Percentiles rank a stretch among this genome's conserved stretches.
Evolutionary conservation across 2,113 vertebrate species (phyloP).

Genomic region (Plecturocebus donacophilus): DNA sequence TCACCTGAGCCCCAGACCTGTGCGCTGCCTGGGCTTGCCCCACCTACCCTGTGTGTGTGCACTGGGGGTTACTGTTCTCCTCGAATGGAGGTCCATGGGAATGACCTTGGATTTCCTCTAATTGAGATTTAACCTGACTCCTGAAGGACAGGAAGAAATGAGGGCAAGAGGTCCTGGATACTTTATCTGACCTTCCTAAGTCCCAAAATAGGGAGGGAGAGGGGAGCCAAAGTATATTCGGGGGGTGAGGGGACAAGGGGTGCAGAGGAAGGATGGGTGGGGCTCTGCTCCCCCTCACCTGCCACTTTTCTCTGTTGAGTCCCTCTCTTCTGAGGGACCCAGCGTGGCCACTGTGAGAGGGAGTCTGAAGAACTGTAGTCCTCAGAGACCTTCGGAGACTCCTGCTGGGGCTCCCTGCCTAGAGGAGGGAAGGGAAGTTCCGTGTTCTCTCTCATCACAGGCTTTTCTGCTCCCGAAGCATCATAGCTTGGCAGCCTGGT

Average conservation of each 20-base stretch:
- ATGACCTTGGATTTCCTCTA: not conserved
- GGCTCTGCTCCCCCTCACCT: not conserved
- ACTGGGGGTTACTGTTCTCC: not conserved
- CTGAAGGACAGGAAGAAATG: fast-evolving
- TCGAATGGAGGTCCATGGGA: not conserved
- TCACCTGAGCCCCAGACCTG: fast-evolving
- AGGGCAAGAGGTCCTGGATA: not conserved
- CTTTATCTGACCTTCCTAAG: not conserved
- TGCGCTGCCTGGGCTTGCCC: fast-evolving
- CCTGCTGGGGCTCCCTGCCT: not conserved
- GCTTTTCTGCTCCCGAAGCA: not conserved
- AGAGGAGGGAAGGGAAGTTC: not conserved
- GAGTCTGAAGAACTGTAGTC: not conserved
- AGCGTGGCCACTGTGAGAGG: not conserved
- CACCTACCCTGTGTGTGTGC: fast-evolving
- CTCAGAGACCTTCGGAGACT: not conserved
- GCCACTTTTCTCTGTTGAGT: not conserved
- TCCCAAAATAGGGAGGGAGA: not conserved
- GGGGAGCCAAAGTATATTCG: not conserved
- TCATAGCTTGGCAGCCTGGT: not conserved
- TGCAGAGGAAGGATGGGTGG: fast-evolving
- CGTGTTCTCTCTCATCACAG: not conserved
- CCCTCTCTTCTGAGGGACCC: not conserved
- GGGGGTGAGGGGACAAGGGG: too few species aligned
- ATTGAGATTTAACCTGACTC: not conserved